phyloP scores from a whole-genome alignment of 2,888 invertebrate genomes.

The Limnephilus auricula region DNA sequence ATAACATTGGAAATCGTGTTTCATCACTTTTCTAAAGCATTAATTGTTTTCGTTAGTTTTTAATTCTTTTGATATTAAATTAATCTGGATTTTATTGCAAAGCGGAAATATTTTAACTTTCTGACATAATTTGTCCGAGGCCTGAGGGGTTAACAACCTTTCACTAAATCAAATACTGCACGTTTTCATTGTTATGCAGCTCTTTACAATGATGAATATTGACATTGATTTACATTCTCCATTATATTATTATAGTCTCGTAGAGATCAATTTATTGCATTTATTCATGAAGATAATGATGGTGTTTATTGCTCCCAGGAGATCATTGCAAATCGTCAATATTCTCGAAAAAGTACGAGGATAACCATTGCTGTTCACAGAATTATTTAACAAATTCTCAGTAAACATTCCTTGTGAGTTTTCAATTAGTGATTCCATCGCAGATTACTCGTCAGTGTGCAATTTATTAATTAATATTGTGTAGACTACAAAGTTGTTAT shows the following conservation, averaged over 20 bases:
- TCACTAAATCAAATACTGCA: not conserved
- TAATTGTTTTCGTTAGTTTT: no score
- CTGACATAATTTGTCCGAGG: no score
- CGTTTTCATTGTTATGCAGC: slow-evolving; percentile 2
- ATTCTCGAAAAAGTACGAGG: not conserved
- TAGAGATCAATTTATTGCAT: not conserved
- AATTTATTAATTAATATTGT: not conserved
- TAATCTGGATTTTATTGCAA: no score
- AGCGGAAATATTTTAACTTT: no score
- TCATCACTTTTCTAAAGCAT: no score
- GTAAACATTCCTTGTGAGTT: not conserved
- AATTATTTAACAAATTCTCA: not conserved
- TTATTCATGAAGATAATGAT: not conserved
- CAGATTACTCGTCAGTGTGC: not conserved
- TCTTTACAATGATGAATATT: not conserved
- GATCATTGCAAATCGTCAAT: not conserved
- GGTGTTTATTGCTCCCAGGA: not conserved
- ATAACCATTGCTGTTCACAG: not conserved
- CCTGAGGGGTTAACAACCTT: not conserved
- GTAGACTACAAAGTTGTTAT: not conserved
- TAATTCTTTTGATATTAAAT: no score
- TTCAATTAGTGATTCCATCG: not conserved
- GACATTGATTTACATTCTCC: not conserved
- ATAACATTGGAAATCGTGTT: no score
- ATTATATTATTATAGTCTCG: not conserved